Evolutionary conservation across 2,113 vertebrate species (phyloP), one percentile per base, ranked within the genome.

Genomic region (Numenius arquata): DNA sequence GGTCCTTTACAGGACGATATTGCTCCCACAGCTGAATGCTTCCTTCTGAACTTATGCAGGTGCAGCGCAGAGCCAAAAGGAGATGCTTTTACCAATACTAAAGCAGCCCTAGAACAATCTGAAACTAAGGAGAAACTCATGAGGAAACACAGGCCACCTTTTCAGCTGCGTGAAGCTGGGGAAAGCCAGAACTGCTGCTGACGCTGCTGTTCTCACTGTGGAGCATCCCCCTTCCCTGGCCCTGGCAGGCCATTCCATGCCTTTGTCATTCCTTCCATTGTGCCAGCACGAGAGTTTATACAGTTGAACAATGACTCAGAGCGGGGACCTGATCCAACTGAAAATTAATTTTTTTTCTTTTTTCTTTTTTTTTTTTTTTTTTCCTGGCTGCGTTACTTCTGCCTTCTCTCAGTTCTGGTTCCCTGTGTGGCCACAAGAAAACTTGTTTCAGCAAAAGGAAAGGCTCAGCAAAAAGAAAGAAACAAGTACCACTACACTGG

Each of bases 291-390:
- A 92, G 66, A 89, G 84, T 93, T 91, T 92, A 77, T 85, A 52
- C 87, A 94, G 89, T 87, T 96, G 87, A 85, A 74, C 82, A 88
- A 48, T 92, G 94, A 97, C 73, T 78, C 86, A 95, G 86, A 68
- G 61, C 22, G 40, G 13, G 89, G 77, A 95, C 87, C 4, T 5
- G 23, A 85, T 92, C 86, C 93, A 94, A 78, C 26, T 26, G 65
- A 85, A 83, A 78, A 86, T 63, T 66, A 8, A 11, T 21, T 15
- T 48, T 43, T 68, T 14, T 11, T 8, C 12, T 25, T 17, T 12
- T 9, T 7, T 15, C 15, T 15, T 7, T 30, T 30, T 8, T 47
- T 29, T 48, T 45, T 41, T 74, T 27, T 88, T 61, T 62, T 76
- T 36, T 38, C 5, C 41, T 92, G 94, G 47, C 79, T 74, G 29